Percentiles rank a stretch among this genome's conserved stretches.
Evolutionary conservation across 2,113 vertebrate genomes (phyloP).

Genomic region (Myrmophylax atrothorax): DNA sequence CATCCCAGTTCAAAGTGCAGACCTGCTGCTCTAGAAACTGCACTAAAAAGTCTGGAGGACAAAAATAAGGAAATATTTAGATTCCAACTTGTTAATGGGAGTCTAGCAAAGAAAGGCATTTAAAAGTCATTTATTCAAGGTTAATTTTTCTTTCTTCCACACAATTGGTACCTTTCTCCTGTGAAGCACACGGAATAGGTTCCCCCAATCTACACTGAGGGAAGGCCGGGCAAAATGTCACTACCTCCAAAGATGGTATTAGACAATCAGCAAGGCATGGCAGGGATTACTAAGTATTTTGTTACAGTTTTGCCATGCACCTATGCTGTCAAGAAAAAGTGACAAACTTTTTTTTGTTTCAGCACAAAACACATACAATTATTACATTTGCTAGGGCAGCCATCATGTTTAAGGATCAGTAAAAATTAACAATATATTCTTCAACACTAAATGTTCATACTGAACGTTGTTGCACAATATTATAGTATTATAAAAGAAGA

Average conservation of each 20-base stretch:
- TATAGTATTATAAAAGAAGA: background rate
- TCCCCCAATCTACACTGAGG: background rate
- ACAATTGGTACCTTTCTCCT: background rate
- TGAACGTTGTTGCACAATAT: background rate
- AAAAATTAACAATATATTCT: background rate
- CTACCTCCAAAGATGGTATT: background rate
- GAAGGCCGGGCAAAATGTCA: background rate
- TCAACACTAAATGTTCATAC: background rate
- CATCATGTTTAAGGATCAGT: background rate
- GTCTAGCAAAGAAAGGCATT: background rate
- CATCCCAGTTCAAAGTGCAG: constrained; percentile 90
- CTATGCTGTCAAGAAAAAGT: background rate
- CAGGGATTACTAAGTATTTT: background rate
- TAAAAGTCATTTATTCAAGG: background rate
- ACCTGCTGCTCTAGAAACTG: constrained; percentile 94
- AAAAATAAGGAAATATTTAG: background rate
- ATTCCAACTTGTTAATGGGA: background rate
- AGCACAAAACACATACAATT: background rate
- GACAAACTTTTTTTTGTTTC: background rate
- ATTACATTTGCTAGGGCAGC: background rate
- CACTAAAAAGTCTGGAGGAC: constrained; percentile 87
- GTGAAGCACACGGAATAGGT: background rate
- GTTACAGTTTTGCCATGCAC: background rate
- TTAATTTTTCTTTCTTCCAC: background rate
- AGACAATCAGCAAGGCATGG: background rate